These are phyloP conservation scores for Cyprinodon tularosa DNA, from an alignment of 2,113 vertebrate species.

Conservation along the genomic window DNA sequence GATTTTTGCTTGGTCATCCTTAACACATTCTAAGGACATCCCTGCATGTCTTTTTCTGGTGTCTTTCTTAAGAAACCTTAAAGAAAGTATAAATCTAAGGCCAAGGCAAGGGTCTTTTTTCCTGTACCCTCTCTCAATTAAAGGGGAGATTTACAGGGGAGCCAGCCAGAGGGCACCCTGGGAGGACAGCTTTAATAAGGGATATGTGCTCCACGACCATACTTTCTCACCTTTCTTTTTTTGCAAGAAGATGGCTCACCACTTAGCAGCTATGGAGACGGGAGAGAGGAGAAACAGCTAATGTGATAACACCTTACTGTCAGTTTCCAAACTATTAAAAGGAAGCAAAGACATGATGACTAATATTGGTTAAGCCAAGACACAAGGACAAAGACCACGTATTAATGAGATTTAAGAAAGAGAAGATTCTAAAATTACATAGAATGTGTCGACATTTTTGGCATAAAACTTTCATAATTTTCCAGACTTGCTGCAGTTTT, in stretches of 20 bases:
- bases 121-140: slow-evolving; percentile 77
- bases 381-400: slow-evolving; percentile 44
- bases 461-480: not conserved
- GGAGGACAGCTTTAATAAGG: slow-evolving; percentile 79
- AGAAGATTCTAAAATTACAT: not conserved
- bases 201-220: slow-evolving; percentile 43
- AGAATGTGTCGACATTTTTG: not conserved
- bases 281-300: slow-evolving; percentile 54
- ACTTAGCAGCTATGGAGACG: slow-evolving; percentile 62
- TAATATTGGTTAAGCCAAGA: slow-evolving; percentile 39
- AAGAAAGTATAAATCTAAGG: slow-evolving; percentile 59
- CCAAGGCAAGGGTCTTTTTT: slow-evolving; percentile 61
- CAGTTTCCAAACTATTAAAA: slow-evolving; percentile 49
- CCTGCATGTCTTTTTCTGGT: slow-evolving; percentile 6
- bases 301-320: slow-evolving; percentile 54
- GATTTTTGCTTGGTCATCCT: slow-evolving; percentile 51
- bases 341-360: slow-evolving; percentile 47
- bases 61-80: slow-evolving; percentile 21
- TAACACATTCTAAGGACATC: slow-evolving; percentile 18
- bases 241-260: slow-evolving; percentile 46
- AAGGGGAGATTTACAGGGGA: slow-evolving; percentile 79
- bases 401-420: not conserved
- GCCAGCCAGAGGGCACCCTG: slow-evolving; percentile 74
- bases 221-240: slow-evolving; percentile 47
- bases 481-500: not conserved